Evolutionary conservation across 2,113 vertebrate species (phyloP).

Genomic region (Dicaeum eximium): DNA sequence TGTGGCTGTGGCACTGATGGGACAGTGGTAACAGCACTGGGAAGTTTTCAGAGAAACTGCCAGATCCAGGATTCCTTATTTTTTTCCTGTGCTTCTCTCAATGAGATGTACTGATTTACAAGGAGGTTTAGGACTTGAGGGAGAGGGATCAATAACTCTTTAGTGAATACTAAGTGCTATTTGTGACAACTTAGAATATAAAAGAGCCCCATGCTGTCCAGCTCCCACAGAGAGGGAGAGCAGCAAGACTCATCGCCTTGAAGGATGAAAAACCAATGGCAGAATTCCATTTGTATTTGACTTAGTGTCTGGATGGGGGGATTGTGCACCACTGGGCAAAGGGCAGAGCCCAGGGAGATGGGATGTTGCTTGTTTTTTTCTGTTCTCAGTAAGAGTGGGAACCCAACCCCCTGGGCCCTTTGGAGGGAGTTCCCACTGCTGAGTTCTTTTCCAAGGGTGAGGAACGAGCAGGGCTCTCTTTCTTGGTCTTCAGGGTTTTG

Average conservation of each 20-base stretch:
- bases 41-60: background rate
- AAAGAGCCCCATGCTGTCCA: background rate
- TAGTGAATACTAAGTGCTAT: conserved; percentile 17
- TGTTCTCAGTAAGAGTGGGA: too few species aligned
- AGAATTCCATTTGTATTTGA: background rate
- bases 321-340: background rate
- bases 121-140: conserved; percentile 1
- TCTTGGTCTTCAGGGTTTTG: too few species aligned
- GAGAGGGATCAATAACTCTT: conserved; percentile 44
- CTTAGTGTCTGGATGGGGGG: background rate
- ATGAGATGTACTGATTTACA: conserved; percentile 2
- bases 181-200: background rate
- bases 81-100: background rate
- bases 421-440: too few species aligned
- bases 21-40: background rate
- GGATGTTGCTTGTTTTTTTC: too few species aligned
- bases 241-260: background rate
- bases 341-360: background rate
- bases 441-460: too few species aligned
- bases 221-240: background rate
- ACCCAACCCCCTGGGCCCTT: too few species aligned
- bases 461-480: too few species aligned
- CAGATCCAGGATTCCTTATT: background rate
- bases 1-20: background rate
- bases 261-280: background rate